These are phyloP conservation scores for Orthosia gothica DNA, from an alignment of 2,888 invertebrate species.

Conservation along the genomic window DNA sequence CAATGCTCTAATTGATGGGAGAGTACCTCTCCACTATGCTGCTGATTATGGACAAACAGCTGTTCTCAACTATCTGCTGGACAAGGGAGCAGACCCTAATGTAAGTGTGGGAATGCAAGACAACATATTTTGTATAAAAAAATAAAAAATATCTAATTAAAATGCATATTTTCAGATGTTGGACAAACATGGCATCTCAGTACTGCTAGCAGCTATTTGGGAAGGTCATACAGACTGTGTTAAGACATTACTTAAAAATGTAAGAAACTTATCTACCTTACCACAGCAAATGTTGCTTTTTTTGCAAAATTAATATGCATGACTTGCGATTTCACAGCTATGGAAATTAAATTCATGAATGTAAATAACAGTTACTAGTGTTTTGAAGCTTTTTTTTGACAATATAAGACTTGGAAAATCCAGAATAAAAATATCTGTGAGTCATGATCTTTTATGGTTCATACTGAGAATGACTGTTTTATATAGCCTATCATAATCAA, in stretches of 20 bases:
- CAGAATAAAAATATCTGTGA: neutral
- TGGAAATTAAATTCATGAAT: conserved; percentile 18
- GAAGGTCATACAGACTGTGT: conserved; percentile 99
- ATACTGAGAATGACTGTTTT: conserved; percentile 5
- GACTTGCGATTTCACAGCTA: conserved; percentile 54
- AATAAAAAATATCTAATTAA: conserved; percentile 11
- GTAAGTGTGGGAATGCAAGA: conserved; percentile 87
- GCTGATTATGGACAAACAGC: conserved; percentile 99
- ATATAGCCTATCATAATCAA: conserved; percentile 13
- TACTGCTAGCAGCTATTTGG: conserved; percentile 98
- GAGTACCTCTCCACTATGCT: conserved; percentile 98
- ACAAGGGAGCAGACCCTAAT: conserved; percentile 98
- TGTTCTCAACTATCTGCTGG: conserved; percentile 96
- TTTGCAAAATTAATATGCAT: conserved; percentile 45
- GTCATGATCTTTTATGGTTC: conserved; percentile 4
- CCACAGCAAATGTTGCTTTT: conserved; percentile 3
- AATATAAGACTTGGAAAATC: neutral
- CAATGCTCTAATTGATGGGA: conserved; percentile 96
- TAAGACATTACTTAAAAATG: conserved; percentile 96
- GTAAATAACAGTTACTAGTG: neutral
- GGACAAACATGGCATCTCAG: conserved; percentile 99
- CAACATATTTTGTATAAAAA: conserved; percentile 1
- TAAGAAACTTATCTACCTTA: conserved; percentile 83
- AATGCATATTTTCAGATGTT: conserved; percentile 92
- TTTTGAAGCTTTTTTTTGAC: neutral